Conservation (phyloP, 2,113 vertebrate genomes). For the Forbesichthys agassizii region DNA sequence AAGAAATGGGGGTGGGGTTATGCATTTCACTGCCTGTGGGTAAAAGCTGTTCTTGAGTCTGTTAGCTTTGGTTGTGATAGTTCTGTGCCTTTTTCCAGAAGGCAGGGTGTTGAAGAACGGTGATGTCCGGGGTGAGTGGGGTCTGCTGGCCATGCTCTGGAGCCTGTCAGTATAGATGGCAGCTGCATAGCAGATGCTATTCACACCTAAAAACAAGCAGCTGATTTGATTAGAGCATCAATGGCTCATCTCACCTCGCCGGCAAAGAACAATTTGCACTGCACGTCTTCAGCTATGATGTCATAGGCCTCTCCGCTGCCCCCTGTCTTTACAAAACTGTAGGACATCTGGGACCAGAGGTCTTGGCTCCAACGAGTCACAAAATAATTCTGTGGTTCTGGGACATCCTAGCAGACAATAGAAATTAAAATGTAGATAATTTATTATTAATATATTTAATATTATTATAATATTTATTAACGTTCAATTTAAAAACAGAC, state of each 20-base stretch:
- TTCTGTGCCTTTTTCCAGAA: no score
- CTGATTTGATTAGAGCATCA: not conserved
- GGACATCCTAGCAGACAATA: slow-evolving; percentile 82
- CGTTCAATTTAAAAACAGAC: not conserved
- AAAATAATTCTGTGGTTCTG: slow-evolving; percentile 87
- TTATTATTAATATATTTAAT: no score
- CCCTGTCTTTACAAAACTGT: slow-evolving; percentile 94
- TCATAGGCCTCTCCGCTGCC: slow-evolving; percentile 96
- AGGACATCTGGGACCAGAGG: slow-evolving; percentile 95
- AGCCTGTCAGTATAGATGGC: no score
- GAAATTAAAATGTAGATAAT: not conserved
- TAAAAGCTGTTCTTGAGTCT: no score
- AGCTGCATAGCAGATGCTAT: no score
- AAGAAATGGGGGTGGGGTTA: no score
- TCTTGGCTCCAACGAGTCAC: slow-evolving; percentile 92
- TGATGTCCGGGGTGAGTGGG: no score
- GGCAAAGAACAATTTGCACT: slow-evolving; percentile 92
- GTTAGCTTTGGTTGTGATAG: no score
- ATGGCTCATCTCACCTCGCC: slow-evolving; percentile 82
- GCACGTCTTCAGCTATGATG: slow-evolving; percentile 92
- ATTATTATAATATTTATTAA: not conserved
- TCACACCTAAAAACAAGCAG: no score
- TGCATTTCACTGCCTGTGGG: no score
- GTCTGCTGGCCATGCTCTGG: no score
- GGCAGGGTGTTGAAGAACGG: no score